Base-by-base conservation (phyloP, 2,888 invertebrate species). In the Barypeithes pellucidus region DNA sequence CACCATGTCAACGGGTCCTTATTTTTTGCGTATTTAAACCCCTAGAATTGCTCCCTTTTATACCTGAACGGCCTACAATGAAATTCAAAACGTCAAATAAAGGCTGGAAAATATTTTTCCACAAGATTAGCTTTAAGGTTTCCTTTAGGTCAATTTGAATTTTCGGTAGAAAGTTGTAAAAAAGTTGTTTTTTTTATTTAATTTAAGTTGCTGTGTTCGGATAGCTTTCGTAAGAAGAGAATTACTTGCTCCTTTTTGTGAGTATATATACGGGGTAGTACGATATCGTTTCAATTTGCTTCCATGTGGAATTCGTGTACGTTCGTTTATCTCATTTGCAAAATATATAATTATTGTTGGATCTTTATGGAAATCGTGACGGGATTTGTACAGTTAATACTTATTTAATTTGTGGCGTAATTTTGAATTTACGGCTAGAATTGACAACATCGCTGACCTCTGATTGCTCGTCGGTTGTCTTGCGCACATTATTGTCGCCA, bases 31-130 rank as follows among this genome's bases (percentile, higher is more conserved):
- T 3, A 8, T 45, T 45, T 18, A 45, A 45, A 45, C 18, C 45
- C 18, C 45, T 45, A 14, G 18, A 45, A 45, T 45, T 45, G 45
- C 18, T 14, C 16, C 45, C 18, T 45, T 16, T 45, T 45, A 18
- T 45, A 16, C 14, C 18, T 45, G 14, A 45, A 16, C 45, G 45
- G 18, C 14, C 18, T 1, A 45, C 45, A 45, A 45, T 45, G 18
- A 18, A 45, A 45, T 45, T 45, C 45, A 45, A 45, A 45, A 45
- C 18, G 45, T 45, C 18, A 18, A 18, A 45, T 45, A 45, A 45
- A 14, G n/a, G 45, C 16, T 45, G 14, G 14, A 14, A 45, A 12
- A 45, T 45, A 45, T 45, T 16, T 45, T 45, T 45, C 14, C 18
- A 16, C 16, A 18, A 45, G 45, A 45, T 45, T 45, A 45, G 18